A percentile compares a stretch with the other conserved stretches of the same genome.
Evolutionary conservation across 1,140 invertebrate species (phyloP).

Genomic region (Pollicipes pollicipes): DNA sequence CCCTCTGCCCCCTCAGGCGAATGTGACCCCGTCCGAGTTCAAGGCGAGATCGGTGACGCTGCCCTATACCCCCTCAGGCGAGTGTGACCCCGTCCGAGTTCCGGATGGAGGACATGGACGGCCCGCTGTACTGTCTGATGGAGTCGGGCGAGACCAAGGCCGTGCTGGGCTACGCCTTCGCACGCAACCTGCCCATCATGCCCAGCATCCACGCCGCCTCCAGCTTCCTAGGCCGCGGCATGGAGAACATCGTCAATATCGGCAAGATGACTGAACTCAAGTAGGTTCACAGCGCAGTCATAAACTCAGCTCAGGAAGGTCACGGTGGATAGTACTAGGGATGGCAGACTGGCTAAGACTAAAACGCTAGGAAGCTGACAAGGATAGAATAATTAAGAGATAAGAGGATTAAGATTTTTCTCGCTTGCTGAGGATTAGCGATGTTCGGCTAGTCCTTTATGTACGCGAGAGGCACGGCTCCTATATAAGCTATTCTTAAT

Average conservation of each 20-base stretch:
- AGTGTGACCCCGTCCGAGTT: not conserved
- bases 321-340: too few relatives aligned
- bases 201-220: slow-evolving; percentile 5
- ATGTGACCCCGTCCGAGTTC: not conserved
- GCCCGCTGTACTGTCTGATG: not conserved
- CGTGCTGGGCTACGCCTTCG: not conserved
- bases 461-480: too few relatives aligned
- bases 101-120: slow-evolving; percentile 2
- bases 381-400: too few relatives aligned
- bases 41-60: too few relatives aligned
- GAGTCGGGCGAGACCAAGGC: not conserved
- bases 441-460: too few relatives aligned
- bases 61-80: not conserved
- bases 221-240: not conserved
- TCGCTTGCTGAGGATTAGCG: too few relatives aligned
- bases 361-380: too few relatives aligned
- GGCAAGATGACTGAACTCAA: slow-evolving; percentile 4
- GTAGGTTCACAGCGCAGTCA: not conserved
- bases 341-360: too few relatives aligned
- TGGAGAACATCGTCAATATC: slow-evolving; percentile 5
- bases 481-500: too few relatives aligned
- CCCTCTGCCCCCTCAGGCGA: not conserved
- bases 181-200: not conserved
- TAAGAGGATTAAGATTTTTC: too few relatives aligned
- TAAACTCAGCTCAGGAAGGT: too few relatives aligned